Base-by-base conservation (phyloP, 2,888 invertebrate species). In the Chalcosyrphus nemorum region DNA sequence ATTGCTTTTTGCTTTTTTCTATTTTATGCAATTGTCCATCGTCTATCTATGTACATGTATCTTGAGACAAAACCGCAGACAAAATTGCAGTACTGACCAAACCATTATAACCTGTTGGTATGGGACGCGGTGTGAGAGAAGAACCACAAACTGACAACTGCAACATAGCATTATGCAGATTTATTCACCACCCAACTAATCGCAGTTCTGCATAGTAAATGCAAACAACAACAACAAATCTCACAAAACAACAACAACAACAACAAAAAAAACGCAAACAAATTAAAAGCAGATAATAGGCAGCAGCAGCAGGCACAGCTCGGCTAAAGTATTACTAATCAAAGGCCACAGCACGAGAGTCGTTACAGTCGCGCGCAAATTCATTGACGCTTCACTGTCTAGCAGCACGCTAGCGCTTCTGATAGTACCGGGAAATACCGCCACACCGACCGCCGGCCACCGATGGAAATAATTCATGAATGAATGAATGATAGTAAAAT, bases 91-190 rank as follows among this genome's bases (percentile, higher is more conserved):
- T 45, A 74, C 21, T 52, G 29, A 35, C 27, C 52, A 54, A n/a
- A n/a, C 38, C 54, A 32, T 35, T 65, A 21, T 38, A 24, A 24
- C 24, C 3, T 24, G 3, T 24, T 24, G 24, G 4, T n/a, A 4
- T 24, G 4, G 24, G 24, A 11, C 6, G 7, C n/a, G 3, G 1
- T 21, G 1, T 27, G 24, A 24, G 24, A 24, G 4, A 4, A 24
- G 4, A 24, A 24, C 24, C 29, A 57, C 43, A 17, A 9, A 54
- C 27, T 65, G 68, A 65, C 59, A 77, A 71, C 63, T 57, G 61
- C 76, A 81, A 70, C 75, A 70, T 61, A 76, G 65, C 50, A 81
- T 71, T 81, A 81, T 81, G 76, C 68, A 81, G 41, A 81, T 72
- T 81, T 75, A 74, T 75, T 81, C 66, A 68, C 66, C 66, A 54